Evolutionary conservation across 2,797 vertebrate genomes (phyloP).

Genomic region (Hippopotamyrus pictus): DNA sequence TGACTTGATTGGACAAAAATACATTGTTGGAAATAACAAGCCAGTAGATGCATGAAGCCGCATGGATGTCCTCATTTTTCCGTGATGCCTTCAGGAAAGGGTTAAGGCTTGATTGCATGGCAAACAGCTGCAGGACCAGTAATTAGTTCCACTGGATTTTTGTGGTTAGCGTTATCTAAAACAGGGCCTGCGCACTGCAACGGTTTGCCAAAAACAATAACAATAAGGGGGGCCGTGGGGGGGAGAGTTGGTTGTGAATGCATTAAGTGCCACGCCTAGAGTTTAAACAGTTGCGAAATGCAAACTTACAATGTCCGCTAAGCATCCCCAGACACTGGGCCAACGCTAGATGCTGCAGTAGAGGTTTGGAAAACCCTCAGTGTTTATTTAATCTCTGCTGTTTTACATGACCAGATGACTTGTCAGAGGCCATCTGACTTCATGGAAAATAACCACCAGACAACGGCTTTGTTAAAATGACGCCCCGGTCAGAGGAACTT

Average conservation of each 20-base stretch:
- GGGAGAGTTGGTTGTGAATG: conserved; percentile 1
- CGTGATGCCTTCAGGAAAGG: conserved; percentile 27
- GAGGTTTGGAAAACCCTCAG: background rate
- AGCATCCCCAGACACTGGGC: conserved; percentile 7
- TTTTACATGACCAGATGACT: background rate
- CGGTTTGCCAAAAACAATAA: conserved; percentile 33
- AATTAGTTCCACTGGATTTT: conserved; percentile 61
- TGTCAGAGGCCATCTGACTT: conserved; percentile 1
- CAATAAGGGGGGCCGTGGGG: conserved; percentile 9
- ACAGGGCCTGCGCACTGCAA: conserved; percentile 8
- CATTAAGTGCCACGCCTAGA: conserved; percentile 10
- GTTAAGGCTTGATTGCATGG: conserved; percentile 50
- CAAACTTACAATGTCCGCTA: conserved; percentile 10
- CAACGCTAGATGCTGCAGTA: background rate
- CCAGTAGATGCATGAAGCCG: background rate
- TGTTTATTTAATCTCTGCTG: background rate
- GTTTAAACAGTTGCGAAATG: conserved; percentile 21
- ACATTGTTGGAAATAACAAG: background rate
- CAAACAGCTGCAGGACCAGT: conserved; percentile 37
- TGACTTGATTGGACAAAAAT: background rate
- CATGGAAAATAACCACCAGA: conserved; percentile 6
- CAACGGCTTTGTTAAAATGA: conserved; percentile 3
- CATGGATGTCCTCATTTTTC: background rate
- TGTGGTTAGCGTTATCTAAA: conserved; percentile 51
- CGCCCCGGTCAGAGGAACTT: background rate